A percentile compares a stretch with the other conserved stretches of the same genome.
phyloP scores from a whole-genome alignment of 1,140 invertebrate species.

The Aphelinus certus region DNA sequence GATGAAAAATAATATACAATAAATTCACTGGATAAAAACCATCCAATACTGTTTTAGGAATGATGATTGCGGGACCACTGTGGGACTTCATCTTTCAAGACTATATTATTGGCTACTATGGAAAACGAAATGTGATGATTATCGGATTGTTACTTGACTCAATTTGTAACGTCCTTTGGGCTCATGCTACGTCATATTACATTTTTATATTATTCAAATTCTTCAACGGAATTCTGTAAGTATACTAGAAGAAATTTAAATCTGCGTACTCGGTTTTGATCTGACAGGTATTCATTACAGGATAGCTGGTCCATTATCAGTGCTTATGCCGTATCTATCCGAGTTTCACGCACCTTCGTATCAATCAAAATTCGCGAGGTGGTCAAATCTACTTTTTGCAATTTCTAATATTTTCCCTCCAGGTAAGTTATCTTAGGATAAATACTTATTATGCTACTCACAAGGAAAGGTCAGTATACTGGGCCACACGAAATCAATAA shows the following conservation, averaged over 20 bases:
- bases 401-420: conserved; percentile 57
- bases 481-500: too few species aligned
- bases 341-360: conserved; percentile 58
- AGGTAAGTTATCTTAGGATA: conserved; percentile 43
- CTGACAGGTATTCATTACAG: conserved; percentile 44
- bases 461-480: too few species aligned
- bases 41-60: conserved; percentile 57
- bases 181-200: conserved; percentile 65
- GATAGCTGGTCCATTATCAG: conserved; percentile 56
- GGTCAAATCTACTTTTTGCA: conserved; percentile 51
- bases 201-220: conserved; percentile 68
- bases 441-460: too few species aligned
- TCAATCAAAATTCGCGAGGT: conserved; percentile 50
- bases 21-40: too few species aligned
- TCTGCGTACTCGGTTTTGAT: too few species aligned
- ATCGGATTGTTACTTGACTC: conserved; percentile 66
- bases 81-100: conserved; percentile 64
- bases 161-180: conserved; percentile 65
- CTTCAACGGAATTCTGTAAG: conserved; percentile 70
- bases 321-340: conserved; percentile 58
- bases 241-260: conserved; percentile 37
- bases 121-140: conserved; percentile 64
- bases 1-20: too few species aligned
- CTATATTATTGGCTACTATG: conserved; percentile 63
- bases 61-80: conserved; percentile 67